Percentiles rank a stretch among this genome's conserved stretches.
phyloP scores from a whole-genome alignment of 2,888 invertebrate genomes.

The Eupithecia subumbrata region DNA sequence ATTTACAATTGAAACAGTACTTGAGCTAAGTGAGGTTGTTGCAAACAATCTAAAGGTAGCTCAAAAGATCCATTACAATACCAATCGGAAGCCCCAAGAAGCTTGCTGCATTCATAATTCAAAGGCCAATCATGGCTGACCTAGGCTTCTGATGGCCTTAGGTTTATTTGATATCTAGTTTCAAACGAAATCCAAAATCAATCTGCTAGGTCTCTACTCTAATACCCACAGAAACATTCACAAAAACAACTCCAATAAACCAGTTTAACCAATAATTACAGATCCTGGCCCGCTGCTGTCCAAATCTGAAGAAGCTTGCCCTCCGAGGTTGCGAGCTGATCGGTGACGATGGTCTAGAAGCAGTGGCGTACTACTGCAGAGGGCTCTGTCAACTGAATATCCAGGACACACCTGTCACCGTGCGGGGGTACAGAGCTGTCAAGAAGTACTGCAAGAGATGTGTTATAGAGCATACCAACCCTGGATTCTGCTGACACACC shows the following conservation, averaged over 20 bases:
- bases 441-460: constrained; percentile 96
- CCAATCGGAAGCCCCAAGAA: no score
- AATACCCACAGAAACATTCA: not conserved
- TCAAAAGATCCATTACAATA: no score
- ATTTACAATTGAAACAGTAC: no score
- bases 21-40: no score
- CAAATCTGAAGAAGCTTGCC: constrained; percentile 95
- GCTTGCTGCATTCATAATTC: not conserved
- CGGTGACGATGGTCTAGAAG: constrained; percentile 93
- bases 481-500: constrained; percentile 89
- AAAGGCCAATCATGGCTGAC: not conserved
- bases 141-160: not conserved
- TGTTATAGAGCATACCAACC: constrained; percentile 97
- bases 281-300: constrained; percentile 94
- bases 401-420: constrained; percentile 95
- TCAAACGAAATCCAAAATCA: not conserved
- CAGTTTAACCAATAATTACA: constrained; percentile 67
- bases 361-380: constrained; percentile 94
- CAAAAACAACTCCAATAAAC: not conserved
- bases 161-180: not conserved
- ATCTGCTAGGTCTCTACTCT: not conserved
- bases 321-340: constrained; percentile 95
- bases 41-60: no score
- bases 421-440: constrained; percentile 95
- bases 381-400: constrained; percentile 96